phyloP scores from a whole-genome alignment of 1,140 invertebrate species.

The Drosophila gunungcola region DNA sequence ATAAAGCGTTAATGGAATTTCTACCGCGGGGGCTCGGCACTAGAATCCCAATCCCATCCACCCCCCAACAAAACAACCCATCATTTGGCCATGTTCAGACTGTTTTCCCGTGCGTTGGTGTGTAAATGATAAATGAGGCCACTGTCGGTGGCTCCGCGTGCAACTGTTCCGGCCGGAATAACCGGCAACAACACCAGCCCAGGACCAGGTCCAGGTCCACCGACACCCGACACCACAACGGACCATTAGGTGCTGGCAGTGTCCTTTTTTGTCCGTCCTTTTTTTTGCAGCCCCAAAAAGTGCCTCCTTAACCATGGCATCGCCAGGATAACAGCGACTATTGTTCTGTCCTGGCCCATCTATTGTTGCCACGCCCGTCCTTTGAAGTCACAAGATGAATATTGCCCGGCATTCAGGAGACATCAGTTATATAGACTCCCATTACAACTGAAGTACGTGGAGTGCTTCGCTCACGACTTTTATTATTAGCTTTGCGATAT shows the following conservation, averaged over 20 bases:
- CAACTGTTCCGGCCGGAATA: conserved; percentile 62
- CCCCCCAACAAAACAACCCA: conserved; percentile 8
- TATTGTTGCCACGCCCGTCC: conserved; percentile 37
- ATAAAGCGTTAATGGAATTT: conserved; percentile 69
- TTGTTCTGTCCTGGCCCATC: conserved; percentile 39
- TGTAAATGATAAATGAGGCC: conserved; percentile 82
- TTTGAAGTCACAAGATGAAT: conserved; percentile 46
- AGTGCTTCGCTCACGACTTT: conserved; percentile 19
- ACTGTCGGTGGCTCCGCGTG: conserved; percentile 43
- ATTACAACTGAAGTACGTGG: conserved; percentile 10
- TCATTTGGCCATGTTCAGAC: conserved; percentile 60
- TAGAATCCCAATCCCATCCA: conserved; percentile 39
- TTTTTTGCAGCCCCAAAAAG: conserved; percentile 23
- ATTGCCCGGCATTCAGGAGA: conserved; percentile 41
- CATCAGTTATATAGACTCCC: conserved; percentile 34
- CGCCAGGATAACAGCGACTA: conserved; percentile 22
- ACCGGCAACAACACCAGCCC: conserved; percentile 55
- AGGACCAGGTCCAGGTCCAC: conserved; percentile 14
- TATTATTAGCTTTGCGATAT: conserved; percentile 28
- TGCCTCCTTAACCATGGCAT: conserved; percentile 41
- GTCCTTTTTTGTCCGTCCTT: conserved; percentile 46
- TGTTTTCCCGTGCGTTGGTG: conserved; percentile 75
- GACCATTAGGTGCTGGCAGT: conserved; percentile 71
- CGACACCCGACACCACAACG: conserved; percentile 63
- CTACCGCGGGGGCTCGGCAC: conserved; percentile 20